Percentiles rank a stretch among this genome's conserved stretches.
These are phyloP conservation scores for Ovis canadensis DNA, from an alignment of 2,113 vertebrate species.

Conservation along the genomic window DNA sequence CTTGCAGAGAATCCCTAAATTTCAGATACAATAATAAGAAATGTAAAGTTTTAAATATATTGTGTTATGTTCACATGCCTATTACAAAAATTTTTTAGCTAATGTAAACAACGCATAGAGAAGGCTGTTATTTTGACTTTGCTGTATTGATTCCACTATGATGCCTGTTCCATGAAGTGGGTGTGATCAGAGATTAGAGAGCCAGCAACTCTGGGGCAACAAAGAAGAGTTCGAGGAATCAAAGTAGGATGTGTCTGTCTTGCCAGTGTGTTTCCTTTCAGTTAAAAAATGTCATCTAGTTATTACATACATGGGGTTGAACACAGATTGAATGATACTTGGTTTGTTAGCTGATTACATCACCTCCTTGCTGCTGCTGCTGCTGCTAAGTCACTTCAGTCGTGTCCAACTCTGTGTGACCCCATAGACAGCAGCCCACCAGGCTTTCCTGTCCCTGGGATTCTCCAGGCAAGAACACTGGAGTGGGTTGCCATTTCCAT, in stretches of 20 bases:
- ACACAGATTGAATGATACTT: background rate
- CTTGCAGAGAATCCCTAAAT: background rate
- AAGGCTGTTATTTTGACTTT: background rate
- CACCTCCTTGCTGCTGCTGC: too few species aligned
- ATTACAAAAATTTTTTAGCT: background rate
- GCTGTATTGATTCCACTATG: background rate
- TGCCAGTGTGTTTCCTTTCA: background rate
- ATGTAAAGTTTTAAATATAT: background rate
- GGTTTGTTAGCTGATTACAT: background rate
- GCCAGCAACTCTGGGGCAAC: too few species aligned
- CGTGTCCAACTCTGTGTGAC: too few species aligned
- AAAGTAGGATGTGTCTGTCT: background rate
- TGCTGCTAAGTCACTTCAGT: too few species aligned
- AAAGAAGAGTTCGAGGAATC: background rate
- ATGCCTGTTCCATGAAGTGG: background rate
- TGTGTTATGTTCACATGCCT: background rate
- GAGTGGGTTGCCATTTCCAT: too few species aligned
- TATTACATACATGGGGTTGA: background rate
- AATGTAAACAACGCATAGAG: background rate
- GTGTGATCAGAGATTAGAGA: background rate
- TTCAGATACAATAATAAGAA: background rate
- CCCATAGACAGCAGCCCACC: too few species aligned
- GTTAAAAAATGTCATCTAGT: background rate
- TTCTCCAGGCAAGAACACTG: too few species aligned
- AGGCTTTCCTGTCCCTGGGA: too few species aligned